These are phyloP conservation scores for Hirudo medicinalis DNA, from an alignment of 1,140 invertebrate species.

Conservation along the genomic window DNA sequence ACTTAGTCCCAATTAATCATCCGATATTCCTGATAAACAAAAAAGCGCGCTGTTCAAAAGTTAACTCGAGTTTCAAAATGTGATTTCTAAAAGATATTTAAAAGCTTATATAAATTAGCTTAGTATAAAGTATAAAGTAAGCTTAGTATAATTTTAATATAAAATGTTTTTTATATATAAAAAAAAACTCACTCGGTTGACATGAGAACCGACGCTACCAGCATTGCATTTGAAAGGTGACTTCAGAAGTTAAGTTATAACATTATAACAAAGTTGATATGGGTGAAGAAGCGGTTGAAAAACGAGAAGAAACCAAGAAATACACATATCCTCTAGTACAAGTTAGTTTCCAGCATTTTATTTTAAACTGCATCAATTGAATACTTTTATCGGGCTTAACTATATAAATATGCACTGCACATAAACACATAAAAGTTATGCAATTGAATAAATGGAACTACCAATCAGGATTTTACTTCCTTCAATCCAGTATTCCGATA, in stretches of 20 bases:
- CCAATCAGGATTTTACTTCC: neutral
- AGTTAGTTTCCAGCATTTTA: neutral
- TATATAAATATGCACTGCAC: no score
- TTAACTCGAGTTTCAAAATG: no score
- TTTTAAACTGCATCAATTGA: neutral
- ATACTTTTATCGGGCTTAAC: no score
- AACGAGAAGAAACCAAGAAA: slow-evolving; percentile 15
- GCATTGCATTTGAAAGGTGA: neutral
- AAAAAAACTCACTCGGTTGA: no score
- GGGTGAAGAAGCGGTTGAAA: slow-evolving; percentile 6
- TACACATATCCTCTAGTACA: slow-evolving; percentile 15
- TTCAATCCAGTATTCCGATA: slow-evolving; percentile 52
- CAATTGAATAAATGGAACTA: neutral
- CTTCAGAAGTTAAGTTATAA: neutral
- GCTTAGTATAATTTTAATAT: no score
- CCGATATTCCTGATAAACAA: no score
- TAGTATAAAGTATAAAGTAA: no score
- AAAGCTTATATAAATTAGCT: no score
- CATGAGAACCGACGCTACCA: neutral
- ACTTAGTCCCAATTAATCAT: no score
- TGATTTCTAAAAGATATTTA: no score
- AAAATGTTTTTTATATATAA: no score
- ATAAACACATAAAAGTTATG: neutral
- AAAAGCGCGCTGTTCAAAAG: no score
- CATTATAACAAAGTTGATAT: neutral